These are phyloP conservation scores for Poecilia gillii DNA, from an alignment of 2,797 vertebrate genomes.

Conservation along the genomic window DNA sequence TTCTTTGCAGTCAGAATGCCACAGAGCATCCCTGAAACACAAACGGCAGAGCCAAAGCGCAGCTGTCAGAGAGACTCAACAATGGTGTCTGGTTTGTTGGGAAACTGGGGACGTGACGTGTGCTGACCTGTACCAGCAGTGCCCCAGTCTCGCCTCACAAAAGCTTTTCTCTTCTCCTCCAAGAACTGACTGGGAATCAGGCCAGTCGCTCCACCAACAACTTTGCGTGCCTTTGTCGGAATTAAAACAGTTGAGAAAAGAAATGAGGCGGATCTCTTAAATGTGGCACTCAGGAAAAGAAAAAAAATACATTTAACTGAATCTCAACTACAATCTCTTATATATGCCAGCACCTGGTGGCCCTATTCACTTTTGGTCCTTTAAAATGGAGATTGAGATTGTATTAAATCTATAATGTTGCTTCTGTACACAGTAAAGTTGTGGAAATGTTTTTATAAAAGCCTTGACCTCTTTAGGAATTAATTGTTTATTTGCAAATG, in stretches of 20 bases:
- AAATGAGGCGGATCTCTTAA: background rate
- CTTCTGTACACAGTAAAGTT: background rate
- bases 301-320: background rate
- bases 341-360: background rate
- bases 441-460: background rate
- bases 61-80: background rate
- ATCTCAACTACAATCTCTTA: background rate
- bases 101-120: background rate
- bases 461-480: background rate
- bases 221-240: conserved; percentile 85
- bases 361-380: background rate
- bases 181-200: conserved; percentile 98
- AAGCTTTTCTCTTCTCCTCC: conserved; percentile 99
- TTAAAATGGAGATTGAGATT: background rate
- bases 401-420: background rate
- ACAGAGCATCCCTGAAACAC: conserved; percentile 88
- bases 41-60: background rate
- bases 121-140: conserved; percentile 79
- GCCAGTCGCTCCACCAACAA: conserved; percentile 91
- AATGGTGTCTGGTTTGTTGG: background rate
- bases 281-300: background rate
- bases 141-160: conserved; percentile 94
- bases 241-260: background rate
- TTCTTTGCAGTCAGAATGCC: conserved; percentile 91
- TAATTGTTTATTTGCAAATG: background rate